Evolutionary conservation across 2,113 vertebrate genomes (phyloP).

Genomic region (Phrynocephalus versicolor): DNA sequence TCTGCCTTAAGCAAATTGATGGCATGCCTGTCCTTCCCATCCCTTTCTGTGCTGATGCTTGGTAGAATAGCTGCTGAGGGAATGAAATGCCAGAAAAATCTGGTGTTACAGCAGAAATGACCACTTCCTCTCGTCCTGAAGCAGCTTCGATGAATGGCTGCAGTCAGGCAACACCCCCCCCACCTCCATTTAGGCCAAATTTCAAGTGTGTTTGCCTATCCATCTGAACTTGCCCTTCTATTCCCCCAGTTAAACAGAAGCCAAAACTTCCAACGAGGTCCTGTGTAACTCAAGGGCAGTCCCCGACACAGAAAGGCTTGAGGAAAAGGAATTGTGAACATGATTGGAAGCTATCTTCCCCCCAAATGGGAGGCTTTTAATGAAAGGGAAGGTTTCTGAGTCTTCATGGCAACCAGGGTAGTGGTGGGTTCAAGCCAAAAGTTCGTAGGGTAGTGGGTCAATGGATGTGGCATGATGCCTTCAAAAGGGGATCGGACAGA

Average conservation of each 20-base stretch:
- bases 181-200: conserved; percentile 61
- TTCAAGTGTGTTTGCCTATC: conserved; percentile 59
- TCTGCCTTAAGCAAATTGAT: conserved; percentile 53
- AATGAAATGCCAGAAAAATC: not conserved
- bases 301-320: not conserved
- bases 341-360: conserved; percentile 8
- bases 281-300: not conserved
- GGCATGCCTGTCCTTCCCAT: not conserved
- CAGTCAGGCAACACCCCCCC: not conserved
- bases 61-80: no score
- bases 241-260: conserved; percentile 45
- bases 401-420: not conserved
- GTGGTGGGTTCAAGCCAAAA: conserved; percentile 7
- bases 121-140: not conserved
- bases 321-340: conserved; percentile 1
- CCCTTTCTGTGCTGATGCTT: not conserved
- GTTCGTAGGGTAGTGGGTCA: conserved; percentile 39
- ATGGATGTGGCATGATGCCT: no score
- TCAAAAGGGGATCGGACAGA: no score
- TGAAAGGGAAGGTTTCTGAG: not conserved
- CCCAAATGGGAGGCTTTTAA: not conserved
- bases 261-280: not conserved
- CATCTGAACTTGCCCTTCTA: conserved; percentile 60
- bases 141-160: not conserved
- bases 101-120: not conserved